phyloP scores from a whole-genome alignment of 2,888 invertebrate genomes.

The Cosmopolites sordidus region DNA sequence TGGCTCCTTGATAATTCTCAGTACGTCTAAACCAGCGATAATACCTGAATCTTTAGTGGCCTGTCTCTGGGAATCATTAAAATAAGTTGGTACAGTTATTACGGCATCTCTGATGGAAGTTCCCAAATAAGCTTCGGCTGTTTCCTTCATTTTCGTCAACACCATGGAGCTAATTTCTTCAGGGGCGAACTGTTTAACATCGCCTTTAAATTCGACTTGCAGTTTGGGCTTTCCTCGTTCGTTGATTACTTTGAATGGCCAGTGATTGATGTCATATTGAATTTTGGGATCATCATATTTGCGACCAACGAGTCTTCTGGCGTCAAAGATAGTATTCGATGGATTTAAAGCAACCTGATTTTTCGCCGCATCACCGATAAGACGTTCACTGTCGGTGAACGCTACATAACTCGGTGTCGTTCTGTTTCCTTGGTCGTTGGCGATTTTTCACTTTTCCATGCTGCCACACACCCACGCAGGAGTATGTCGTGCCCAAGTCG shows the following conservation, averaged over 20 bases:
- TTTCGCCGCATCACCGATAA: slow-evolving; percentile 68
- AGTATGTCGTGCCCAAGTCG: slow-evolving; percentile 83
- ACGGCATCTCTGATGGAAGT: slow-evolving; percentile 55
- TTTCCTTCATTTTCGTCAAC: slow-evolving; percentile 46
- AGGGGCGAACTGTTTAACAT: slow-evolving; percentile 60
- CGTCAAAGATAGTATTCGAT: slow-evolving; percentile 66
- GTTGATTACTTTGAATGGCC: slow-evolving; percentile 73
- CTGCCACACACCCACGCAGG: slow-evolving; percentile 78
- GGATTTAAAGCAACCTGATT: slow-evolving; percentile 72
- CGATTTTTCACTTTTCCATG: slow-evolving; percentile 56
- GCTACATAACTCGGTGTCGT: slow-evolving; percentile 80
- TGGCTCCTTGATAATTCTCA: slow-evolving; percentile 80
- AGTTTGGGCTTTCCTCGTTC: slow-evolving; percentile 66
- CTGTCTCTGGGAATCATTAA: slow-evolving; percentile 68
- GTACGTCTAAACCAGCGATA: slow-evolving; percentile 61
- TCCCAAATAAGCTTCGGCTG: slow-evolving; percentile 48
- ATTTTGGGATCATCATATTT: slow-evolving; percentile 71
- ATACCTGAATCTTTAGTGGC: slow-evolving; percentile 80
- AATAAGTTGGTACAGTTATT: slow-evolving; percentile 36
- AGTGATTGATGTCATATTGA: slow-evolving; percentile 75
- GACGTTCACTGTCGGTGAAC: slow-evolving; percentile 64
- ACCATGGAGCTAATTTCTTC: slow-evolving; percentile 72
- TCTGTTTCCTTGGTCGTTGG: slow-evolving; percentile 59
- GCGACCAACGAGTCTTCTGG: slow-evolving; percentile 74
- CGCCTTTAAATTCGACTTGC: slow-evolving; percentile 63